Evolutionary conservation across 92 coral and sea anemone genomes (phyloP).

Genomic region (Bergia sp.): DNA sequence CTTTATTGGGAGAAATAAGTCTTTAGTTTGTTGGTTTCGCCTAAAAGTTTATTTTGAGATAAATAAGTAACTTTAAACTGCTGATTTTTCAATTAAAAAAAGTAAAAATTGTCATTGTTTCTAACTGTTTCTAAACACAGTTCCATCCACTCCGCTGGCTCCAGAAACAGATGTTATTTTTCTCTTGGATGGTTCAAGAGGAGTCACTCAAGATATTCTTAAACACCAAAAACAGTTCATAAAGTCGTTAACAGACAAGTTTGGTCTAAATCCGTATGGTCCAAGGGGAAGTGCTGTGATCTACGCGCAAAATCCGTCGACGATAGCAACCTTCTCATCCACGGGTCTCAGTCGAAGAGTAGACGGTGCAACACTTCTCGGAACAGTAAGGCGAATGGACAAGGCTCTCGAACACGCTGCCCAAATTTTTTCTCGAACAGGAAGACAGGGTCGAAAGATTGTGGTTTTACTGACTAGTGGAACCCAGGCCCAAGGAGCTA

Average conservation of each 20-base stretch:
- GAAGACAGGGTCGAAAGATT: conserved; percentile 14
- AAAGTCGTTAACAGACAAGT: conserved; percentile 3
- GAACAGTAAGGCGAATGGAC: conserved; percentile 30
- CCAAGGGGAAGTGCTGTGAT: conserved; percentile 29
- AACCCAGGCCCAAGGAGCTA: background rate
- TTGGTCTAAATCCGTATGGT: conserved; percentile 23
- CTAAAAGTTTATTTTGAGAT: too few relatives aligned
- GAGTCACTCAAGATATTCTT: conserved; percentile 6
- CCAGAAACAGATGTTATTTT: conserved; percentile 21
- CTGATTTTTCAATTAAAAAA: background rate
- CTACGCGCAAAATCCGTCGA: conserved; percentile 12
- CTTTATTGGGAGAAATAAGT: background rate
- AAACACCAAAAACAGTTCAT: conserved; percentile 9
- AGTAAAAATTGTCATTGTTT: background rate
- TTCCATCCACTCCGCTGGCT: conserved; percentile 15
- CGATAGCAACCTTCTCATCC: conserved; percentile 20
- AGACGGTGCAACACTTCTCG: background rate
- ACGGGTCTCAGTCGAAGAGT: background rate
- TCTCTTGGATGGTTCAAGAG: conserved; percentile 28
- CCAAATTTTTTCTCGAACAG: background rate
- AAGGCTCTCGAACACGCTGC: conserved; percentile 23
- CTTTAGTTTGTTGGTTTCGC: background rate
- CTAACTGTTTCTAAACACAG: background rate
- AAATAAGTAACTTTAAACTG: background rate
- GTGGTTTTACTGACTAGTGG: conserved; percentile 12